Percentiles rank a stretch among this genome's conserved stretches.
Conservation (phyloP, 2,888 invertebrate species). For the Melangyna quadrimaculata region DNA sequence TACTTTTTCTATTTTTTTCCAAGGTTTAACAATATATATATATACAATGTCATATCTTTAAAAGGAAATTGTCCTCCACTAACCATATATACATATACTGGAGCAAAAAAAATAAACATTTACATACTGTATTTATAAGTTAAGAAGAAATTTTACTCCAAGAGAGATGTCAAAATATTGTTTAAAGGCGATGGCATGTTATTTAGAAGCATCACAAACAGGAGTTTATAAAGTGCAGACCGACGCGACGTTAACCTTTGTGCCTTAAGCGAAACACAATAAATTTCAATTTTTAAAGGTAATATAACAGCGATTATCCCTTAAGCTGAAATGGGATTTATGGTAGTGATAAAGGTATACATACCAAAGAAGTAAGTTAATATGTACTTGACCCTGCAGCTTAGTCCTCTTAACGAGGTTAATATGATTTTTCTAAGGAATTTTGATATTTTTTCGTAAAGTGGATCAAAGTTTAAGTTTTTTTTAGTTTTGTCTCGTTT, state of each 20-base stretch:
- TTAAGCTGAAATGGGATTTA: neutral
- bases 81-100: neutral
- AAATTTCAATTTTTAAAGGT: neutral
- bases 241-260: neutral
- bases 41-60: slow-evolving; percentile 11
- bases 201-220: slow-evolving; percentile 25
- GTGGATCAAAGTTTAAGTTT: neutral
- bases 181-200: slow-evolving; percentile 19
- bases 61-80: slow-evolving; percentile 5
- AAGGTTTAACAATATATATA: slow-evolving; percentile 31
- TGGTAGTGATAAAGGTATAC: neutral
- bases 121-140: neutral
- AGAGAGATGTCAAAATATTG: slow-evolving; percentile 13
- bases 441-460: neutral
- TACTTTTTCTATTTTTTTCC: neutral
- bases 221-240: slow-evolving; percentile 22
- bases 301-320: neutral
- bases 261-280: neutral
- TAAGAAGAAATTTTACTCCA: neutral
- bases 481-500: too few species aligned
- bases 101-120: neutral
- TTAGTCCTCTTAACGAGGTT: neutral
- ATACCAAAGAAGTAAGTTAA: neutral
- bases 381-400: neutral
- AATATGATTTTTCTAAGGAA: neutral